Evolutionary conservation across 2,888 invertebrate species (phyloP), one percentile per base, ranked within the genome.

Genomic region (Clunio marinus): DNA sequence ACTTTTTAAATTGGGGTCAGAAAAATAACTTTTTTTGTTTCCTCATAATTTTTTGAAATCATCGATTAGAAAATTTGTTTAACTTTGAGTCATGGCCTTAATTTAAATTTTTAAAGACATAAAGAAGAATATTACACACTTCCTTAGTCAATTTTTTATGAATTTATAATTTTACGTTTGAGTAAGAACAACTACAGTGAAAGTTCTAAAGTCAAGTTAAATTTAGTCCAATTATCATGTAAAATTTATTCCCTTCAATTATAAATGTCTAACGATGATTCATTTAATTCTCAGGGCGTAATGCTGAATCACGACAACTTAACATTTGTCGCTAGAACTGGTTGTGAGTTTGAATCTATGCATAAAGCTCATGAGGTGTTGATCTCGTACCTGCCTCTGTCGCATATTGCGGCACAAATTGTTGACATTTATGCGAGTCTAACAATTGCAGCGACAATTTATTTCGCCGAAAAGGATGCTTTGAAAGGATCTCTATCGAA

Each of bases 301-400:
- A 96, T 96, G 96, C 77, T 96, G 71, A 89, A 87, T 70, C 96
- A 96, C 76, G 96, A 96, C 79, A 95, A 92, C 78, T 80, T 95
- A 60, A 83, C 86, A 7, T 89, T 85, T 82, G 86, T 88, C 74
- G 83, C 87, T 2, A 79, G 81, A 71, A 75, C 81, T 1, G 63
- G 63, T 8, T 45, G 45, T 25, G 17, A 28, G 17, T 46, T 46
- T 15, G 45, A 46, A 20, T 4, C 10, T 2, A 72, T 86, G 51
- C 76, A 77, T 69, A 78, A 81, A 0, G 81, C 79, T 0, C 74
- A 79, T 4, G 87, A 88, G 72, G 75, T 80, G n/a, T 73, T 88
- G 17, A 81, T 92, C 63, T 88, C 89, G 72, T 93, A 87, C 77
- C 80, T 93, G 70, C 93, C 93, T 0, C 80, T 93, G 63, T 91